These are phyloP conservation scores for Xiphorhynchus erythropygius DNA, from an alignment of 2,797 vertebrate species.

Conservation along the genomic window DNA sequence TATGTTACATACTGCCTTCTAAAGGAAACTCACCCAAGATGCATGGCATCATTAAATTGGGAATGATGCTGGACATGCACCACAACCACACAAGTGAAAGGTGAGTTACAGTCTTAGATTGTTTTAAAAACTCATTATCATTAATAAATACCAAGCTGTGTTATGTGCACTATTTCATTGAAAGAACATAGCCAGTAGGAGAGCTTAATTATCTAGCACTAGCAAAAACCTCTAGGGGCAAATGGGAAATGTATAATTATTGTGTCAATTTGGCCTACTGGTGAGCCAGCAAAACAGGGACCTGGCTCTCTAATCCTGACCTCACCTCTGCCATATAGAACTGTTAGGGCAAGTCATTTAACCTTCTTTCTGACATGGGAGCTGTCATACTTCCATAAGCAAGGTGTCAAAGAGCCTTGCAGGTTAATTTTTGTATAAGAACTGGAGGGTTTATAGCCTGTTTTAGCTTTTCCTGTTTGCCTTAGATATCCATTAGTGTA, in stretches of 20 bases:
- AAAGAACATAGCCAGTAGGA: not conserved
- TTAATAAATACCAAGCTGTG: slow-evolving; percentile 51
- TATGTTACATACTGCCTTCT: not conserved
- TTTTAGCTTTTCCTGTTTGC: not conserved
- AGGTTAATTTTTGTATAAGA: not conserved
- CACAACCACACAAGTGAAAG: not conserved
- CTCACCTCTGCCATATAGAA: not conserved
- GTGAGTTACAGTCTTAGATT: slow-evolving; percentile 32
- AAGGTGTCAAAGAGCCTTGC: not conserved
- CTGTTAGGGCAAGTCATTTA: not conserved
- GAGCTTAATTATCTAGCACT: slow-evolving; percentile 26
- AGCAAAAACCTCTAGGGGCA: not conserved
- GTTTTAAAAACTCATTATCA: slow-evolving; percentile 34
- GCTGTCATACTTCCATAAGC: not conserved
- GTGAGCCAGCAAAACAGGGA: rapidly evolving
- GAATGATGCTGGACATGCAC: not conserved
- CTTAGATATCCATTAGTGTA: not conserved
- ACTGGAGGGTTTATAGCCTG: not conserved
- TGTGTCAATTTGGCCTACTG: not conserved
- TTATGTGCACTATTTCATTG: slow-evolving; percentile 17
- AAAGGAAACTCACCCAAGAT: not conserved
- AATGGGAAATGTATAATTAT: slow-evolving; percentile 10
- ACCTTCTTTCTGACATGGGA: not conserved
- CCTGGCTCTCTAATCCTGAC: not conserved
- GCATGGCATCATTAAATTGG: not conserved